Percentiles rank a stretch among this genome's conserved stretches.
These are phyloP conservation scores for Amblyopsis rosae DNA, from an alignment of 2,113 vertebrate genomes.

Conservation along the genomic window DNA sequence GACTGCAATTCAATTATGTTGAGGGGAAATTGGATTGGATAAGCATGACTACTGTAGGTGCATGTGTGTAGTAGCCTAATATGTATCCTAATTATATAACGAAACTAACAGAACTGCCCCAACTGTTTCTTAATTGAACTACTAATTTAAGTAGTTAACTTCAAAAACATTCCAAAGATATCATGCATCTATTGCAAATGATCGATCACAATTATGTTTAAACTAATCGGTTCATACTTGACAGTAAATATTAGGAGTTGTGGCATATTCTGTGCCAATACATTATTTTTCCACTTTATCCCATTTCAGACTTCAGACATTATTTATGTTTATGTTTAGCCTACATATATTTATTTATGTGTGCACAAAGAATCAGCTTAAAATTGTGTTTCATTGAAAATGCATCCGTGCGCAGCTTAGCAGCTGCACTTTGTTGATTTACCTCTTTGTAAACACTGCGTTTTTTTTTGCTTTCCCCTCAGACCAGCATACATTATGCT, in stretches of 20 bases:
- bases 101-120: not conserved
- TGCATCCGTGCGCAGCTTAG: not conserved
- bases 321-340: no score
- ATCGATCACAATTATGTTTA: not conserved
- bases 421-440: conserved; percentile 24
- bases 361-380: not conserved
- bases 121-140: not conserved
- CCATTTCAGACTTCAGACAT: no score
- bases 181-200: not conserved
- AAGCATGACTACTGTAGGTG: not conserved
- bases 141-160: not conserved
- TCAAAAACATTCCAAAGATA: not conserved
- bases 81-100: no score
- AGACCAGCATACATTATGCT: conserved; percentile 32
- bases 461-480: conserved; percentile 12
- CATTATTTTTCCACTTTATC: no score
- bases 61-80: no score
- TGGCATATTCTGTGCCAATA: not conserved
- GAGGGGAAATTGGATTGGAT: conserved; percentile 26
- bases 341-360: not conserved
- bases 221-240: not conserved
- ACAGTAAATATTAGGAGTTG: not conserved
- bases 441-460: no score
- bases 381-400: no score
- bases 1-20: conserved; percentile 18